Evolutionary conservation across 2,113 vertebrate species (phyloP), one percentile per base, ranked within the genome.

Genomic region (Smithornis capensis): DNA sequence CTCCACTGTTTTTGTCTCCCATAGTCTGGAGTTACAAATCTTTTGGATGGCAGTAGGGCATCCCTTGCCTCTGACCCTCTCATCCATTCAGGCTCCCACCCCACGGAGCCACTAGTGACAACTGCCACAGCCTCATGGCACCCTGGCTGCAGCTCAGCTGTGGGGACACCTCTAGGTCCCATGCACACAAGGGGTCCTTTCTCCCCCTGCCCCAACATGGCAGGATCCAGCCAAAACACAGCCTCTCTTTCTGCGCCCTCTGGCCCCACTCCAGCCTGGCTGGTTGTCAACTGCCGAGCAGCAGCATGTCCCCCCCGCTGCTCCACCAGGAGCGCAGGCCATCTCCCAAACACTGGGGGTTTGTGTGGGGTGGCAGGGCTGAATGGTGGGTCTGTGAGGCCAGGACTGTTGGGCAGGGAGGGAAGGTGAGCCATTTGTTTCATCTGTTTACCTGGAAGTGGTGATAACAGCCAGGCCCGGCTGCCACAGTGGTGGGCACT

Each of bases 381-480:
- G 91, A 96, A 95, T 96, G 89, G 84, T 0, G 10, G 74, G 65
- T 95, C 92, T 97, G 93, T 97, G 93, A 1, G 3, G 83, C 89
- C 24, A 1, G 71, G 89, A 90, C 65, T 79, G 90, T 49, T 0
- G 7, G 24, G 56, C 89, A 55, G 82, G 80, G 74, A 79, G 91
- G 89, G 84, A 79, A 87, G 59, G 40, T 10, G 8, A 85, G 73
- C 69, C 3, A 53, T 89, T 95, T 84, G 92, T 91, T 82, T 93
- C 87, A 87, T 95, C 84, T 94, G 80, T 96, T 96, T 96, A 95
- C 88, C 90, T 95, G 95, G 93, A 96, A 95, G 81, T 23, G 62
- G 85, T 76, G 92, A 79, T 55, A 10, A 4, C 13, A 50, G 84
- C 76, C 76, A 44, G 79, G 37, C 62, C 78, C 9, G 2, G 68